Evolutionary conservation across 2,113 vertebrate genomes (phyloP).

Genomic region (Centropus bengalensis): DNA sequence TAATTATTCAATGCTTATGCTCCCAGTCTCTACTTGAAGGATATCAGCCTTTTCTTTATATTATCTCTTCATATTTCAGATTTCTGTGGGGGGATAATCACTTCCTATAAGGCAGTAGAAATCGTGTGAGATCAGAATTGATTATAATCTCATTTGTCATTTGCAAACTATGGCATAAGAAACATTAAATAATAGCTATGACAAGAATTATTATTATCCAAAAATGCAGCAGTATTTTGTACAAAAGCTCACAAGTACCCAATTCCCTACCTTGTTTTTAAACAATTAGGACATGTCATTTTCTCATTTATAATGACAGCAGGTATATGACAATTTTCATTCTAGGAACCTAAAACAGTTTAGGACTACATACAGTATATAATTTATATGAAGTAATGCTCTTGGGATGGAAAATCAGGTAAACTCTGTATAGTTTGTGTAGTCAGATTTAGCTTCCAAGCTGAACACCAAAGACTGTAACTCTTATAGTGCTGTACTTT

Average conservation of each 20-base stretch:
- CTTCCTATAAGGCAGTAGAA: neutral
- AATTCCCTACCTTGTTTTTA: neutral
- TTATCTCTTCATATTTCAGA: neutral
- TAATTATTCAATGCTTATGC: neutral
- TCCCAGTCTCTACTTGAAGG: neutral
- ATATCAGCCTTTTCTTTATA: neutral
- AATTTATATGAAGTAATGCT: neutral
- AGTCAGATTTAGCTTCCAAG: neutral
- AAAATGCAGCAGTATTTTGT: neutral
- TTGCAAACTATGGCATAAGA: neutral
- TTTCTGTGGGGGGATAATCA: fast-evolving
- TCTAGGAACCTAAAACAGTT: neutral
- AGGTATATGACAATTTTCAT: neutral
- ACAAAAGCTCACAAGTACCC: neutral
- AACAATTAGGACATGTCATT: neutral
- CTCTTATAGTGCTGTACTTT: neutral
- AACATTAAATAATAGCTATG: neutral
- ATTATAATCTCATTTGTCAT: neutral
- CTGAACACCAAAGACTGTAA: neutral
- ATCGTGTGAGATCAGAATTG: neutral
- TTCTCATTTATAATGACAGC: neutral
- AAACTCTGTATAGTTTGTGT: neutral
- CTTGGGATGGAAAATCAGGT: neutral
- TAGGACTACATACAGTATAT: neutral
- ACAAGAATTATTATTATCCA: neutral